Percentiles rank a stretch among this genome's conserved stretches.
These are phyloP conservation scores for Equus quagga DNA, from an alignment of 2,113 vertebrate species.

Conservation along the genomic window DNA sequence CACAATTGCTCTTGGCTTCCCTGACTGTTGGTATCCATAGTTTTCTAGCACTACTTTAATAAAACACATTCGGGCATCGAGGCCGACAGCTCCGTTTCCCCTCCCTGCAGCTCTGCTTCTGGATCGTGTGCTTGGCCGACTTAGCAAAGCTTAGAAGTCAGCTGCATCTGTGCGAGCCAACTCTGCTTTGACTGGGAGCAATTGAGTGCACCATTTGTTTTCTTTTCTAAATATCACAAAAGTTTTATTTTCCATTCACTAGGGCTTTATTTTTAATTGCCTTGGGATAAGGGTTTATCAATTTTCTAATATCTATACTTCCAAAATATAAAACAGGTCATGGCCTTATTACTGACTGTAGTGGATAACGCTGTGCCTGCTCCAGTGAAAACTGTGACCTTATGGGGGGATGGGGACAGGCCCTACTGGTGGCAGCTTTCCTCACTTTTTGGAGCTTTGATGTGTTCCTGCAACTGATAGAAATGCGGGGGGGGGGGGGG, in stretches of 20 bases:
- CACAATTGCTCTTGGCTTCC: conserved; percentile 72
- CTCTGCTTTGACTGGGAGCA: conserved; percentile 34
- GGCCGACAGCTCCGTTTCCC: conserved; percentile 75
- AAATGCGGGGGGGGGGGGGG: conserved; percentile 74
- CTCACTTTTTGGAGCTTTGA: conserved; percentile 85
- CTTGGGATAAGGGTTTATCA: conserved; percentile 35
- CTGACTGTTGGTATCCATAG: conserved; percentile 30
- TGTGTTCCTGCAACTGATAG: conserved; percentile 84
- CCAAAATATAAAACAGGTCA: conserved; percentile 63
- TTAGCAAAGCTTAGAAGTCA: conserved; percentile 74
- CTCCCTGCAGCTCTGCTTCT: conserved; percentile 63
- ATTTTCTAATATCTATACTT: conserved; percentile 57
- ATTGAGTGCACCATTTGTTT: conserved; percentile 51
- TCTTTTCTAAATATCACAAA: conserved; percentile 55
- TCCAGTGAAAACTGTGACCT: conserved; percentile 77
- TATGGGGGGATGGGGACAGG: neutral
- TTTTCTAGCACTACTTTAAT: conserved; percentile 78
- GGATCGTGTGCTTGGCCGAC: conserved; percentile 64
- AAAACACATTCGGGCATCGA: conserved; percentile 71
- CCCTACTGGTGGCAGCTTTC: conserved; percentile 72
- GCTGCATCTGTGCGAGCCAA: conserved; percentile 32
- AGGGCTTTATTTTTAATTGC: neutral
- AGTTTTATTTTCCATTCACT: conserved; percentile 31
- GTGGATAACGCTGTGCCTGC: conserved; percentile 79
- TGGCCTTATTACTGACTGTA: conserved; percentile 77